phyloP scores from a whole-genome alignment of 2,888 invertebrate genomes.

The Pedicia rivosa region DNA sequence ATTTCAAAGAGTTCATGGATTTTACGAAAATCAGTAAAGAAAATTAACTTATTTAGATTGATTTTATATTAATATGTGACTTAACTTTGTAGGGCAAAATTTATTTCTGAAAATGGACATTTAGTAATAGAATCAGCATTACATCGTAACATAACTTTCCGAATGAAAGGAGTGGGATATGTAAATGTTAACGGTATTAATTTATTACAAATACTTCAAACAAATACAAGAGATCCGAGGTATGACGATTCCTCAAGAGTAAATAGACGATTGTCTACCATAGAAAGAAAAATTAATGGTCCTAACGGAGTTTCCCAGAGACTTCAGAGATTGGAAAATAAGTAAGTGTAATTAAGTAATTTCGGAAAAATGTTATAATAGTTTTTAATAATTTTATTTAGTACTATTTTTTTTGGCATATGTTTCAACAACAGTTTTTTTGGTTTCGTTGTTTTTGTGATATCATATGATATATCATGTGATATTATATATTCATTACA shows the following conservation, averaged over 20 bases:
- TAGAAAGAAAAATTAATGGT: slow-evolving; percentile 16
- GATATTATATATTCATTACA: no score
- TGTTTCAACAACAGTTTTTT: no score
- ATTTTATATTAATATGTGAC: no score
- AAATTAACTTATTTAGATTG: no score
- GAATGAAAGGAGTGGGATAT: slow-evolving; percentile 47
- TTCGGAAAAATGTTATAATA: no score
- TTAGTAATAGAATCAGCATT: slow-evolving; percentile 60
- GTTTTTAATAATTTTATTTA: no score
- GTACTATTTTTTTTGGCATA: no score
- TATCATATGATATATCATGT: no score
- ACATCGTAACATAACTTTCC: slow-evolving; percentile 62
- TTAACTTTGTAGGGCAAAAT: slow-evolving; percentile 9
- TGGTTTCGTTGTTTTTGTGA: no score
- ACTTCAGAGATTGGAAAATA: slow-evolving; percentile 15
- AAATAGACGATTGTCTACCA: slow-evolving; percentile 26
- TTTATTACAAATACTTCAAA: slow-evolving; percentile 22
- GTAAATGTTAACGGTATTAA: slow-evolving; percentile 57
- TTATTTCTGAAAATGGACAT: slow-evolving; percentile 52
- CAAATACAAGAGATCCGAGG: not conserved
- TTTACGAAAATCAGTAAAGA: no score
- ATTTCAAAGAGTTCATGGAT: no score
- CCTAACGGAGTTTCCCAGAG: slow-evolving; percentile 14
- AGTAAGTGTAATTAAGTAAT: slow-evolving; percentile 16
- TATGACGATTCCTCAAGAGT: slow-evolving; percentile 9